A percentile compares a stretch with the other conserved stretches of the same genome.
Evolutionary conservation across 1,140 invertebrate species (phyloP).

Genomic region (Sminthurinus signatus): DNA sequence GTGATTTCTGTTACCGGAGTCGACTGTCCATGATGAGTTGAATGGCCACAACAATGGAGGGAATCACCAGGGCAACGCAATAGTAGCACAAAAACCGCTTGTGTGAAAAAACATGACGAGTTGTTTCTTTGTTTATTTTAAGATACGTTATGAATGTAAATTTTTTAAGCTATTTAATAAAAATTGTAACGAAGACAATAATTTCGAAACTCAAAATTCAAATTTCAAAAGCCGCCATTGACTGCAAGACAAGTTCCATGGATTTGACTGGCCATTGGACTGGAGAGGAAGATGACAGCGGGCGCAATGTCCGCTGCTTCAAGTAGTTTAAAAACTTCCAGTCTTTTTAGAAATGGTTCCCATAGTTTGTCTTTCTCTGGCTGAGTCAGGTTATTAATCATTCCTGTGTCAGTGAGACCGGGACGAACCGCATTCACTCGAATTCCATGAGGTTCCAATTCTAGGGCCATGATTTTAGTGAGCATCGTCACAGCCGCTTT

Average conservation of each 20-base stretch:
- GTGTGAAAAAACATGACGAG: too few relatives aligned
- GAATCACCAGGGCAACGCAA: too few relatives aligned
- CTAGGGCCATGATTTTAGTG: conserved; percentile 24
- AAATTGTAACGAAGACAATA: too few relatives aligned
- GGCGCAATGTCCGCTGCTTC: conserved; percentile 56
- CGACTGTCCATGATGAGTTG: too few relatives aligned
- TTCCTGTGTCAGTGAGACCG: conserved; percentile 4
- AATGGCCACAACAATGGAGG: too few relatives aligned
- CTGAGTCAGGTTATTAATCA: neutral
- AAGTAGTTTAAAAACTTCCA: neutral
- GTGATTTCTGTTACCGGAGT: too few relatives aligned
- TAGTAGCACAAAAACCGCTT: too few relatives aligned
- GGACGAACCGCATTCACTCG: conserved; percentile 25
- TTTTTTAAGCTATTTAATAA: too few relatives aligned
- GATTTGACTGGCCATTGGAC: neutral
- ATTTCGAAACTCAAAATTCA: too few relatives aligned
- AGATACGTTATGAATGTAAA: too few relatives aligned
- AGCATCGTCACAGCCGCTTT: conserved; percentile 24
- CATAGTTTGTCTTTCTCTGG: neutral
- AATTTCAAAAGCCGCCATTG: neutral
- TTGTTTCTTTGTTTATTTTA: too few relatives aligned
- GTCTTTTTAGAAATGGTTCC: neutral
- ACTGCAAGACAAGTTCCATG: neutral
- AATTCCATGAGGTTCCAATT: conserved; percentile 11
- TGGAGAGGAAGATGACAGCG: conserved; percentile 23